A percentile compares a stretch with the other conserved stretches of the same genome.
phyloP scores from a whole-genome alignment of 2,797 vertebrate species.

The Coilia nasus region DNA sequence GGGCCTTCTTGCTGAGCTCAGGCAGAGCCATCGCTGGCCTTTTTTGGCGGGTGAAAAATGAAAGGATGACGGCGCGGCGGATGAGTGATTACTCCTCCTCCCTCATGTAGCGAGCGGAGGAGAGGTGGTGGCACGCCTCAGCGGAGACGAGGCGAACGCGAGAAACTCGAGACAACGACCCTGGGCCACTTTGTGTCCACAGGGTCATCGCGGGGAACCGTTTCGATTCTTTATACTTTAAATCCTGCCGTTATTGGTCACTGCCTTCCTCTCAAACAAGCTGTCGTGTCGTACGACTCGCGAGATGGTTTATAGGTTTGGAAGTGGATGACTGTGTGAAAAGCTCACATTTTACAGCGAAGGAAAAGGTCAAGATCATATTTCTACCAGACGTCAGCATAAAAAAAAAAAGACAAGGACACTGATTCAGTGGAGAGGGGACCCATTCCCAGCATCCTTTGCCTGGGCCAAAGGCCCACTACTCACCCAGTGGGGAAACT shows the following conservation, averaged over 20 bases:
- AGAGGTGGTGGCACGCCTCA: too few species aligned
- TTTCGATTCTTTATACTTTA: background rate
- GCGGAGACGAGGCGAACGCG: too few species aligned
- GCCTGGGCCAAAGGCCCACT: background rate
- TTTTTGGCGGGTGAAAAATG: slow-evolving; percentile 11
- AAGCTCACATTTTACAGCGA: background rate
- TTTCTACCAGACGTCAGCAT: slow-evolving; percentile 2
- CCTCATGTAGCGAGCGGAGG: background rate
- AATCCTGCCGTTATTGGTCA: background rate
- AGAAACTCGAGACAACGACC: background rate
- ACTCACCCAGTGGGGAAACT: background rate
- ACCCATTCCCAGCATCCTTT: background rate
- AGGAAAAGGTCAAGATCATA: slow-evolving; percentile 17
- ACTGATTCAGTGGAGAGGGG: background rate
- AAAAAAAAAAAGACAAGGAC: background rate
- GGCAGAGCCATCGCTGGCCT: background rate
- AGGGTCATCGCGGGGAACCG: background rate
- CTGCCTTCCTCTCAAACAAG: background rate
- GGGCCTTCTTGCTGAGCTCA: slow-evolving; percentile 35
- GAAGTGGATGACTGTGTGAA: too few species aligned
- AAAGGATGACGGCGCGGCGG: background rate
- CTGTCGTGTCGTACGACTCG: background rate
- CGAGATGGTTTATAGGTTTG: background rate
- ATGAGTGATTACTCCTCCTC: slow-evolving; percentile 19
- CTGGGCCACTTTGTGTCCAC: background rate